These are phyloP conservation scores for Cacatua alba DNA, from an alignment of 2,113 vertebrate species.

Conservation along the genomic window DNA sequence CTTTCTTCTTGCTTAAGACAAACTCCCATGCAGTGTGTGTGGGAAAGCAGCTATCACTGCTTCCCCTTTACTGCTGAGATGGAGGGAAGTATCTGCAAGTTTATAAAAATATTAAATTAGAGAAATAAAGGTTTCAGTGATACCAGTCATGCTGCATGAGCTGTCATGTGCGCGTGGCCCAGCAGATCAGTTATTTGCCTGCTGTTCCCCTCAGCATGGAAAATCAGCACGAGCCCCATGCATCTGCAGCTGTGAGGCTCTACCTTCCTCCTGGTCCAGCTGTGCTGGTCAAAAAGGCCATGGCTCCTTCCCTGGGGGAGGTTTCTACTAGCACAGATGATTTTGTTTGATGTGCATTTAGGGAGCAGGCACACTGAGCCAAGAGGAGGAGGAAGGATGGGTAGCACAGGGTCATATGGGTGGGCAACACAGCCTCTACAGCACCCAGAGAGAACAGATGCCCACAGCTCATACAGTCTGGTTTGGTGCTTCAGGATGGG, in stretches of 20 bases:
- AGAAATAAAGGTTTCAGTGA: background rate
- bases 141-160: rapidly evolving
- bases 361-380: background rate
- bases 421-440: background rate
- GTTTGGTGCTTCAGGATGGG: background rate
- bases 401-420: background rate
- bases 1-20: background rate
- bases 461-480: background rate
- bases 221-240: rapidly evolving
- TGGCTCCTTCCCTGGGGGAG: background rate
- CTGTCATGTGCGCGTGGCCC: rapidly evolving
- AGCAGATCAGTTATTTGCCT: background rate
- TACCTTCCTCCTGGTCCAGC: background rate
- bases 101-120: background rate
- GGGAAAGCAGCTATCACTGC: background rate
- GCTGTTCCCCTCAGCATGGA: background rate
- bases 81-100: background rate
- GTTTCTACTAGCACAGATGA: background rate
- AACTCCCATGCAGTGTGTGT: background rate
- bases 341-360: background rate
- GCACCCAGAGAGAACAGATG: too few relatives aligned
- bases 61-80: background rate
- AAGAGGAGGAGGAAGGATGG: background rate
- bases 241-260: background rate
- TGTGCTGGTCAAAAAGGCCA: background rate